phyloP scores from a whole-genome alignment of 2,797 vertebrate species.

The Microctenopoma lineatum region DNA sequence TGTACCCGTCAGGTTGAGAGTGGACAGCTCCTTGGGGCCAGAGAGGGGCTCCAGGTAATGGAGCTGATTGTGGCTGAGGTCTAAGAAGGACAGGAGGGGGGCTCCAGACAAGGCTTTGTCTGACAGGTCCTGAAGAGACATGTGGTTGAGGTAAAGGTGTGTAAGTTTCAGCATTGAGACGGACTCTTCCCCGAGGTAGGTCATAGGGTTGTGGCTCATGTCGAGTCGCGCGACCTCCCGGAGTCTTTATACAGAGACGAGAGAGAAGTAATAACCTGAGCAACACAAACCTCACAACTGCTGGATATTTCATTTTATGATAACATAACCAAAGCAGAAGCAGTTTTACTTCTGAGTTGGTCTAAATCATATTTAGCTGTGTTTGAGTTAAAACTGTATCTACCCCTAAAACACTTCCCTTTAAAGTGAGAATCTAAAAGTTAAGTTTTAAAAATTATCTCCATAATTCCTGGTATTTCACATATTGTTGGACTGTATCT shows the following conservation, averaged over 20 bases:
- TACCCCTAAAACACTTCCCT: too few species aligned
- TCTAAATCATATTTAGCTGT: too few species aligned
- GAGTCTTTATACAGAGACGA: conserved; percentile 63
- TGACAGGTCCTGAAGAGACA: conserved; percentile 90
- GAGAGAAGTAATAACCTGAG: background rate
- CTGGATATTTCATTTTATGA: too few species aligned
- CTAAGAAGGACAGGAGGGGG: conserved; percentile 83
- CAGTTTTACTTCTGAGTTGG: too few species aligned
- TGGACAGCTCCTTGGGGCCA: conserved; percentile 71
- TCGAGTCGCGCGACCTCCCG: conserved; percentile 82
- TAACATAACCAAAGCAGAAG: too few species aligned
- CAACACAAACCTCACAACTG: too few species aligned
- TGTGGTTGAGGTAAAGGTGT: conserved; percentile 87
- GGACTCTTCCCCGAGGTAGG: conserved; percentile 86
- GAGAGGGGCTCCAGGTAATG: conserved; percentile 82
- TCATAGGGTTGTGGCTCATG: conserved; percentile 91
- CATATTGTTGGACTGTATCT: too few species aligned
- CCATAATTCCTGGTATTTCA: too few species aligned
- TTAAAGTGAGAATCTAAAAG: too few species aligned
- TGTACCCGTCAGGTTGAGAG: conserved; percentile 84
- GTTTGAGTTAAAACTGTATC: too few species aligned
- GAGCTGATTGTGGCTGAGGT: conserved; percentile 91
- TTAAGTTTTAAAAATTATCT: too few species aligned
- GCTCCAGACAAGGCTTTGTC: conserved; percentile 82
- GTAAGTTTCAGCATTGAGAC: conserved; percentile 86